A percentile compares a stretch with the other conserved stretches of the same genome.
These are phyloP conservation scores for Acrocyrtus sp. DNA, from an alignment of 2,888 invertebrate genomes.

Conservation along the genomic window DNA sequence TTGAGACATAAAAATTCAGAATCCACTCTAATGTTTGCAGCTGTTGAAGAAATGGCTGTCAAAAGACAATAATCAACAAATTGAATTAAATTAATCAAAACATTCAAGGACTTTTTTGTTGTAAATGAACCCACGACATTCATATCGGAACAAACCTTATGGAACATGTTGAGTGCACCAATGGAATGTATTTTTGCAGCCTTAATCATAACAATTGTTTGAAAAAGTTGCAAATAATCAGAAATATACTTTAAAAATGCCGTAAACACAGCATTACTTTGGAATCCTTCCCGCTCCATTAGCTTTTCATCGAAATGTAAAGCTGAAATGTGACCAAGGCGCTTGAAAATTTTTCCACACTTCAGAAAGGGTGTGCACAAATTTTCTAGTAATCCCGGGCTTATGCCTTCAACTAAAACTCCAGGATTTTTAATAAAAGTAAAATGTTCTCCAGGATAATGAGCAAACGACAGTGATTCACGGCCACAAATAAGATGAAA, in stretches of 20 bases:
- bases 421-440: constrained; percentile 52
- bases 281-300: constrained; percentile 15
- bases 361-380: constrained; percentile 41
- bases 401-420: constrained; percentile 56
- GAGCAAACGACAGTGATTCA: constrained; percentile 51
- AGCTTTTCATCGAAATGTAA: constrained; percentile 33
- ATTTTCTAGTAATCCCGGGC: constrained; percentile 49
- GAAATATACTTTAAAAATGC: constrained; percentile 54
- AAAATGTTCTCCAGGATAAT: constrained; percentile 18
- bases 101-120: not conserved
- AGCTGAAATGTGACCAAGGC: constrained; percentile 26
- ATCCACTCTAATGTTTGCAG: constrained; percentile 48
- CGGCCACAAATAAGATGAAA: constrained; percentile 59
- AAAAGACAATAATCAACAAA: constrained; percentile 10
- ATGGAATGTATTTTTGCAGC: constrained; percentile 44
- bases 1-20: constrained; percentile 37
- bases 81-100: constrained; percentile 5
- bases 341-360: constrained; percentile 47
- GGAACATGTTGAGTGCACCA: constrained; percentile 43
- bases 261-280: constrained; percentile 37
- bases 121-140: not conserved
- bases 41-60: constrained; percentile 57
- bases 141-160: constrained; percentile 45
- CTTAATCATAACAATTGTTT: constrained; percentile 59
- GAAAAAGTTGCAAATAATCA: constrained; percentile 57